These are phyloP conservation scores for Medauroidea extradentata DNA, from an alignment of 1,140 invertebrate genomes.

Conservation along the genomic window DNA sequence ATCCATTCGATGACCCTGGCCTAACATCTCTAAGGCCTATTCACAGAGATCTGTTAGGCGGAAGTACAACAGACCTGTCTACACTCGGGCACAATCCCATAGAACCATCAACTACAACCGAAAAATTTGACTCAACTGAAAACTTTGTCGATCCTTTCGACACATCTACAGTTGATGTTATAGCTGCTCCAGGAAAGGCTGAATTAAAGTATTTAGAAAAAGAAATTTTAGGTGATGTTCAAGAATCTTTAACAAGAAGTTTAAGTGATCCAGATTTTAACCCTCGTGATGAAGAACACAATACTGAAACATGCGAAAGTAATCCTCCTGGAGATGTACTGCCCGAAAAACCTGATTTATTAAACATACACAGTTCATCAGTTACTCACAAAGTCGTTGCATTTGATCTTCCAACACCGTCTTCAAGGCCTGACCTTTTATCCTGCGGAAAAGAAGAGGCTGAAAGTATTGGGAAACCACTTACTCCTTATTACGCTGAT, in stretches of 20 bases:
- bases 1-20: not conserved
- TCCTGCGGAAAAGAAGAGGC: constrained; percentile 54
- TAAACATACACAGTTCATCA: not conserved
- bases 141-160: constrained; percentile 76
- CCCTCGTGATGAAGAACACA: constrained; percentile 12
- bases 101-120: constrained; percentile 44
- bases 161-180: constrained; percentile 67
- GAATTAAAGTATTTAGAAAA: constrained; percentile 75
- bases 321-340: not conserved
- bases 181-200: constrained; percentile 65
- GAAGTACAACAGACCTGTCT: constrained; percentile 68
- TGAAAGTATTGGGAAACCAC: constrained; percentile 54
- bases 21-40: constrained; percentile 32
- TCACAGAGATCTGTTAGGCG: constrained; percentile 61
- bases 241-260: constrained; percentile 44
- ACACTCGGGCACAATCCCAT: constrained; percentile 64
- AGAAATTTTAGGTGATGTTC: constrained; percentile 58
- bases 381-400: constrained; percentile 58
- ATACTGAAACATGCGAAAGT: not conserved
- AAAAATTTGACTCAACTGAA: constrained; percentile 31
- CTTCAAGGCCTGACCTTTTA: constrained; percentile 52
- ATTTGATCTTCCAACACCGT: constrained; percentile 58
- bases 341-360: not conserved
- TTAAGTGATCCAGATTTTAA: constrained; percentile 48
- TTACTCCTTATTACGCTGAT: constrained; percentile 67